phyloP scores from a whole-genome alignment of 2,113 vertebrate genomes.

The Phrynosoma platyrhinos region DNA sequence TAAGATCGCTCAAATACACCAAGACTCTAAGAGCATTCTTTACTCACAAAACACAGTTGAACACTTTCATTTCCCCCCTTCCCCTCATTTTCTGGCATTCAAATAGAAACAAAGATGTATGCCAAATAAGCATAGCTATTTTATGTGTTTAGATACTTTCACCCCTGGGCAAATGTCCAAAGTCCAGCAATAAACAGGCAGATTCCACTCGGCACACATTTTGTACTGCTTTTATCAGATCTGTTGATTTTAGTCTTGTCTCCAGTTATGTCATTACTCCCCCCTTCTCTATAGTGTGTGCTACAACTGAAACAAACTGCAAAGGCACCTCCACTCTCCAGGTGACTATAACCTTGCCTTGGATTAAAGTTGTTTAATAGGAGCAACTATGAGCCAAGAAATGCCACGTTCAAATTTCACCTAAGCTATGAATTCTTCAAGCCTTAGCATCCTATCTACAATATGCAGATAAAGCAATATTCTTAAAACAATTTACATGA shows the following conservation, averaged over 20 bases:
- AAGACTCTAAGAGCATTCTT: neutral
- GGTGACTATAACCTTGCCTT: neutral
- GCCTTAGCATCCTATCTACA: neutral
- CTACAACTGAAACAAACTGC: neutral
- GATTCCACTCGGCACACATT: neutral
- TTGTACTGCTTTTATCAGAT: neutral
- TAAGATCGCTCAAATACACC: neutral
- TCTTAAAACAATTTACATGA: neutral
- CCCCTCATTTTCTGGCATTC: neutral
- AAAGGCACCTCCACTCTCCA: neutral
- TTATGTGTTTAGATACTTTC: constrained; percentile 13
- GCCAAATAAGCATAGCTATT: neutral
- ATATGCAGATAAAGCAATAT: neutral
- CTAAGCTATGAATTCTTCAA: neutral
- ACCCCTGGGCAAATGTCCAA: neutral
- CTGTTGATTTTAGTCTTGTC: neutral
- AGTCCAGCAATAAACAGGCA: neutral
- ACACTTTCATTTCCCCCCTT: neutral
- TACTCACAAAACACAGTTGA: neutral
- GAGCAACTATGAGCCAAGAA: neutral
- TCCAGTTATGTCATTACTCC: neutral
- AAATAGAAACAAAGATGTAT: neutral
- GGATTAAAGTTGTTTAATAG: neutral
- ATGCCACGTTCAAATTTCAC: neutral
- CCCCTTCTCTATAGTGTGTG: neutral